phyloP scores from a whole-genome alignment of 2,113 vertebrate species.

The Protomyctophum bolini region DNA sequence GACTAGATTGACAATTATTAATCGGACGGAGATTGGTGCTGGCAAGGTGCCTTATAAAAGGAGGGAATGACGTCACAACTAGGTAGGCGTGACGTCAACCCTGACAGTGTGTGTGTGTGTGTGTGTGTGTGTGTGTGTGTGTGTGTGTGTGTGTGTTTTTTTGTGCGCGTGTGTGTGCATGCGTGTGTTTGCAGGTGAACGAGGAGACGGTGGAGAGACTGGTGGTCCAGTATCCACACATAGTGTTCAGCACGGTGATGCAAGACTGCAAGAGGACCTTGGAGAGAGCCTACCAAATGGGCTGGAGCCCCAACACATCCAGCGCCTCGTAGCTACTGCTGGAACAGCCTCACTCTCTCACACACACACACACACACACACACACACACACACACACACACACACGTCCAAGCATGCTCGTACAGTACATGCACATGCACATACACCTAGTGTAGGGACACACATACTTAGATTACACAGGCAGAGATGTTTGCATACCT shows the following conservation, averaged over 20 bases:
- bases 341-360: background rate
- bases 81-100: too few relatives aligned
- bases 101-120: conserved; percentile 1
- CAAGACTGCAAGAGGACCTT: conserved; percentile 99
- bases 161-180: conserved; percentile 54
- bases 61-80: too few relatives aligned
- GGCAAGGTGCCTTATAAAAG: too few relatives aligned
- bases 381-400: conserved; percentile 18
- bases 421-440: conserved; percentile 12
- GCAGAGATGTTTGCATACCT: background rate
- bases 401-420: conserved; percentile 24
- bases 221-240: conserved; percentile 95
- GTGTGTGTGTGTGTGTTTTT: too few relatives aligned
- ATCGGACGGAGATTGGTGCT: too few relatives aligned
- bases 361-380: background rate
- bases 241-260: conserved; percentile 98
- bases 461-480: conserved; percentile 19
- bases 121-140: conserved; percentile 10
- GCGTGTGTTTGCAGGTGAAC: conserved; percentile 84
- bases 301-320: conserved; percentile 95
- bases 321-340: conserved; percentile 83
- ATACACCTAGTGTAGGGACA: conserved; percentile 35
- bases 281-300: conserved; percentile 98
- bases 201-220: conserved; percentile 96
- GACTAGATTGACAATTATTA: too few relatives aligned